Evolutionary conservation across 2,113 vertebrate species (phyloP).

Genomic region (Polypterus senegalus): DNA sequence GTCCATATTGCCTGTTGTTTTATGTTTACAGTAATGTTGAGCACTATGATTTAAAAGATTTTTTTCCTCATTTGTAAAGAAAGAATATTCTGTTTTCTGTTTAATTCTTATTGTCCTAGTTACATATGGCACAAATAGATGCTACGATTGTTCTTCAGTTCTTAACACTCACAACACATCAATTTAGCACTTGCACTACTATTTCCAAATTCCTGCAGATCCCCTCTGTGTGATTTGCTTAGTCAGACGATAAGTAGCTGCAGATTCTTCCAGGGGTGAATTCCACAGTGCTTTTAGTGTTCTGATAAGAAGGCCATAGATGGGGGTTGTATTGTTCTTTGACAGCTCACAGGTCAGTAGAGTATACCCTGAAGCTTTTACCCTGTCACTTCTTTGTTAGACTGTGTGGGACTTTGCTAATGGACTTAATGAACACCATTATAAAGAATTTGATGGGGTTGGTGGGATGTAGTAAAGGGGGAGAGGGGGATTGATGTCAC

Average conservation of each 20-base stretch:
- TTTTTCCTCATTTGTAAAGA: no score
- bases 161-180: no score
- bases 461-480: not conserved
- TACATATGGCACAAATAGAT: conserved; percentile 3
- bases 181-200: not conserved
- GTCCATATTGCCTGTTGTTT: no score
- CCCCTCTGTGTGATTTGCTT: conserved; percentile 9
- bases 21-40: no score
- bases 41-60: no score
- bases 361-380: conserved; percentile 14
- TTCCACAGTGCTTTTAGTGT: conserved; percentile 20
- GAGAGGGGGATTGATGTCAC: not conserved
- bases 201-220: conserved; percentile 9
- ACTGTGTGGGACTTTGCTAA: conserved; percentile 7
- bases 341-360: conserved; percentile 14
- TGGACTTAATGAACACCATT: conserved; percentile 14
- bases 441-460: conserved; percentile 6
- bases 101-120: not conserved
- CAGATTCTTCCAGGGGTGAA: conserved; percentile 15
- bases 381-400: conserved; percentile 11
- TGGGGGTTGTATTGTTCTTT: conserved; percentile 18
- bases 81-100: no score
- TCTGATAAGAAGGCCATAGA: conserved; percentile 18
- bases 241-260: conserved; percentile 19
- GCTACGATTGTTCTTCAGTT: not conserved